phyloP scores from a whole-genome alignment of 2,888 invertebrate genomes.

The Diabrotica balteata region DNA sequence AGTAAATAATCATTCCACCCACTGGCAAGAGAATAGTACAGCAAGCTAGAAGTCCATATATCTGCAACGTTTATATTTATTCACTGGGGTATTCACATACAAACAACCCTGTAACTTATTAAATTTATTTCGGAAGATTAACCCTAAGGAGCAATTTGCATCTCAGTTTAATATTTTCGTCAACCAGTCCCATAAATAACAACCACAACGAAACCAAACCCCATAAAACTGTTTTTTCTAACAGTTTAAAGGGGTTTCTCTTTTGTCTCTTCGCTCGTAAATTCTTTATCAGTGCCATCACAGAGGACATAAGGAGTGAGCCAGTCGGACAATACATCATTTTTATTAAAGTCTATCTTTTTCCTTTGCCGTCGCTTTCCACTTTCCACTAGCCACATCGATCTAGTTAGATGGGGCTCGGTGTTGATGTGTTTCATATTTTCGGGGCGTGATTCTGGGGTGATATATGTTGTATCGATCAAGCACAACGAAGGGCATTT shows the following conservation, averaged over 20 bases:
- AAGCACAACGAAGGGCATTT: not conserved
- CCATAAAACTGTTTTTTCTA: constrained; percentile 12
- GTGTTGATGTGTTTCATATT: constrained; percentile 26
- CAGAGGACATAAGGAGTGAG: constrained; percentile 24
- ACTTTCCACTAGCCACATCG: constrained; percentile 5
- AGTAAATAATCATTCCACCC: no score
- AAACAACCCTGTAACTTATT: no score
- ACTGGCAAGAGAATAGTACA: no score
- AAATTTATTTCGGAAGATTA: no score
- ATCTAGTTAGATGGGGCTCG: constrained; percentile 16
- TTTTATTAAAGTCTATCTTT: constrained; percentile 26
- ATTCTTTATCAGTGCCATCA: constrained; percentile 24
- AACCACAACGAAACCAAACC: not conserved
- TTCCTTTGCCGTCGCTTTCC: not conserved
- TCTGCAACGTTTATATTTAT: no score
- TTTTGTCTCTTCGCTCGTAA: constrained; percentile 18
- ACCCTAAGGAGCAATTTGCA: not conserved
- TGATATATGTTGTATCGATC: constrained; percentile 6
- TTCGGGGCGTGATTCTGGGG: constrained; percentile 4
- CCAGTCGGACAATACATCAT: constrained; percentile 27
- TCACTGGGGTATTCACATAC: no score
- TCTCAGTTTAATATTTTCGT: constrained; percentile 1
- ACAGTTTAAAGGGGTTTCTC: constrained; percentile 14
- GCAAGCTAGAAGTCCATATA: no score
- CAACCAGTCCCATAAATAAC: constrained; percentile 9